Evolutionary conservation across 2,797 vertebrate genomes (phyloP), one percentile per base, ranked within the genome.

Genomic region (Rhinogobio ventralis): DNA sequence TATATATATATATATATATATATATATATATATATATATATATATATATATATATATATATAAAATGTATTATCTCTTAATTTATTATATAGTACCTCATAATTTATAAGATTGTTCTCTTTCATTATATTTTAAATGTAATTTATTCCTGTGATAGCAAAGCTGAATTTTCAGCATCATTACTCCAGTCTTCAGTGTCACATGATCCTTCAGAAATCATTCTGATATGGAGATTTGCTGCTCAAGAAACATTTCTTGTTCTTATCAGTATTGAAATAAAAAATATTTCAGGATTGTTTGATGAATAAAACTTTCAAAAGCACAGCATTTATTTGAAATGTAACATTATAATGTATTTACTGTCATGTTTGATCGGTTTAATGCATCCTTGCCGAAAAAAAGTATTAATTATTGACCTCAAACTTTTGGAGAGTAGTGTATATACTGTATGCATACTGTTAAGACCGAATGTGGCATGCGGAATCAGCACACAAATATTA

Each of bases 401-500:
- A 74, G 0, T 30, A 10, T 10, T 2, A 2, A 7, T 73, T 51
- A 39, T 33, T 42, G 15, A 60, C 23, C 14, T 23, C 33, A 76
- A 57, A 25, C 7, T 42, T 39, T 42, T 19, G n/a, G 4, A 42
- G 15, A 19, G 14, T 23, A 4, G 19, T 74, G 28, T 74, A 33
- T 57, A 76, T 10, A 9, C 8, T 42, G 8, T 42, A 11, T 53
- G 15, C 45, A 49, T 49, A n/a, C 10, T 57, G 30, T 76, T 7
- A 51, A 51, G 9, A 51, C 30, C 20, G 13, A 36, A 42, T 25
- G 8, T 42, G 20, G 10, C n/a, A 71, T 42, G 25, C 80, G 53
- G 15, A 77, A 28, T 57, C 82, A 67, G 33, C 49, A 68, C n/a
- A 69, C n/a, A 23, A 6, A 51, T 79, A 79, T 84, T 78, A 57